phyloP scores from a whole-genome alignment of 2,113 vertebrate genomes.

The Gorsachius goisagi region DNA sequence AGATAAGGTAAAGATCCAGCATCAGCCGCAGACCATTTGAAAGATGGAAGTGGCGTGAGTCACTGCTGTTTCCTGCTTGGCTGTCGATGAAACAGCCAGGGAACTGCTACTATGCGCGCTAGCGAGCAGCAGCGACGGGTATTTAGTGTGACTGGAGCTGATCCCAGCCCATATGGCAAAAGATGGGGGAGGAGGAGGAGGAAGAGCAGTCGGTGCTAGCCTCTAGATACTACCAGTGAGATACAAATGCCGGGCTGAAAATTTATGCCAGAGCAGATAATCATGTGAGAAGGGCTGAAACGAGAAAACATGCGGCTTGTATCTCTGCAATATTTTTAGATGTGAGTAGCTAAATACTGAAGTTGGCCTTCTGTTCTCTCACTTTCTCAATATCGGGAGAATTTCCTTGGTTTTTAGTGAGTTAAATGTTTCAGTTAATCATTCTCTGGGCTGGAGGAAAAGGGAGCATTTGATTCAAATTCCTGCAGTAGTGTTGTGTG shows the following conservation, averaged over 20 bases:
- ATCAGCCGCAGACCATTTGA: background rate
- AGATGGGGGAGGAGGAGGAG: background rate
- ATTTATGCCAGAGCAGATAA: constrained; percentile 15
- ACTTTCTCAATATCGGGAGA: background rate
- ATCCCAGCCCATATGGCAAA: constrained; percentile 13
- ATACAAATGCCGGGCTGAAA: background rate
- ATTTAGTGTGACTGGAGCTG: constrained; percentile 20
- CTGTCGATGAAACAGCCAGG: background rate
- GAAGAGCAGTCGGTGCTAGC: background rate
- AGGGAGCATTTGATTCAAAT: background rate
- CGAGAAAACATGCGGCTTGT: constrained; percentile 6
- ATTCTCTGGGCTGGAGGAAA: background rate
- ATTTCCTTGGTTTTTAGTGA: background rate
- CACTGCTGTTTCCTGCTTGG: background rate
- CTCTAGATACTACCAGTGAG: background rate
- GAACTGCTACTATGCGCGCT: background rate
- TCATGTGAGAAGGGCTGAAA: constrained; percentile 17
- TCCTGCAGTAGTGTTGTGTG: background rate
- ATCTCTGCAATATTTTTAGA: constrained; percentile 9
- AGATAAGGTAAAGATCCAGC: background rate
- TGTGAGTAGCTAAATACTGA: constrained; percentile 1
- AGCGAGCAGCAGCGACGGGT: background rate
- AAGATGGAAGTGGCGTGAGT: background rate
- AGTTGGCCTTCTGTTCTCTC: constrained; percentile 10
- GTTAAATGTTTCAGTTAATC: background rate